A percentile compares a stretch with the other conserved stretches of the same genome.
These are phyloP conservation scores for Pan paniscus DNA, from an alignment of 2,113 vertebrate genomes.

Conservation along the genomic window DNA sequence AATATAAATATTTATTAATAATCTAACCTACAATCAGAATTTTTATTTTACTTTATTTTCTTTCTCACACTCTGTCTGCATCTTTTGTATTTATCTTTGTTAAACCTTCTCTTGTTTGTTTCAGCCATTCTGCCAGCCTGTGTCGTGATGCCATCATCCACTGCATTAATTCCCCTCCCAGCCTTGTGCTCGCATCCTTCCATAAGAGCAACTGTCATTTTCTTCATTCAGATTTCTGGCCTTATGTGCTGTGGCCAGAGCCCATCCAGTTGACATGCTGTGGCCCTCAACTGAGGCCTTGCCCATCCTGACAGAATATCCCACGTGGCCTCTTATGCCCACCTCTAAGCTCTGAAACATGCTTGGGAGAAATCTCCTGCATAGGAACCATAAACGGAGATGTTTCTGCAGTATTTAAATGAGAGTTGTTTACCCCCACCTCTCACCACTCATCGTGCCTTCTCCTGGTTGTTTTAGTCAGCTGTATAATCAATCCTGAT, in stretches of 20 bases:
- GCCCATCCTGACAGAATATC: background rate
- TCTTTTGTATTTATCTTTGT: background rate
- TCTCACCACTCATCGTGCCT: slow-evolving; percentile 15
- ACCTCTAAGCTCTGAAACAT: background rate
- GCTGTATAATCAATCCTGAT: slow-evolving; percentile 54
- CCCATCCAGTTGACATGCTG: background rate
- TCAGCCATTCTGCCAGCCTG: background rate
- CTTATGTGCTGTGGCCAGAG: background rate
- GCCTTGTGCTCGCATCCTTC: background rate
- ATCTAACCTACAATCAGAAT: background rate
- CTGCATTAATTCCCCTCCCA: background rate
- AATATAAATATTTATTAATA: background rate
- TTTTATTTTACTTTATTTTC: background rate
- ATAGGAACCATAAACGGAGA: background rate
- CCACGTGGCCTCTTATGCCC: background rate
- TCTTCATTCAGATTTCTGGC: background rate
- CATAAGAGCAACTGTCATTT: background rate
- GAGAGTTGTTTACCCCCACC: background rate
- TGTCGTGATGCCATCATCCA: background rate
- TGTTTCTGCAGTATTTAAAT: background rate
- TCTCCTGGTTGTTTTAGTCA: slow-evolving; percentile 15
- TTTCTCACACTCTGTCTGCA: background rate
- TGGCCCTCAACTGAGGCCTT: background rate
- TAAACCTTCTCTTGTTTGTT: background rate
- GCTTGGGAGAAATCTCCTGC: background rate